Percentiles rank a stretch among this genome's conserved stretches.
Conservation (phyloP, 2,113 vertebrate genomes). For the Brachyhypopomus gauderio region DNA sequence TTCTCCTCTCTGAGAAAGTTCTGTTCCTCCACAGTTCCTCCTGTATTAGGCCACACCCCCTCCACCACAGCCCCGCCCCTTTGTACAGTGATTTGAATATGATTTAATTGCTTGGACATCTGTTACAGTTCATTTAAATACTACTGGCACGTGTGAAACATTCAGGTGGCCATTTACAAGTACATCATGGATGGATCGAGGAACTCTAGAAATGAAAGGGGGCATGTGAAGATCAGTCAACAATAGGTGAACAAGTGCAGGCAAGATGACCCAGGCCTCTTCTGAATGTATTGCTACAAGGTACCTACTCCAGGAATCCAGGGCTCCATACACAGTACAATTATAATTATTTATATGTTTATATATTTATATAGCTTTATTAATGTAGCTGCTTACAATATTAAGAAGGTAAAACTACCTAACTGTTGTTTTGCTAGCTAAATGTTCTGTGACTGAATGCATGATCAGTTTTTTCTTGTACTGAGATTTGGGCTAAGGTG, state of each 20-base stretch:
- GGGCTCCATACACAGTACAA: background rate
- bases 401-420: background rate
- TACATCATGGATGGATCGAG: slow-evolving; percentile 11
- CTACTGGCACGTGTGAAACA: background rate
- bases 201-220: slow-evolving; percentile 22
- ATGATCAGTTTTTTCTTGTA: too few species aligned
- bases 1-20: slow-evolving; percentile 26
- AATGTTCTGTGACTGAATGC: too few species aligned
- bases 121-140: slow-evolving; percentile 6
- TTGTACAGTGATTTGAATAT: slow-evolving; percentile 8
- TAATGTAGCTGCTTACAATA: background rate
- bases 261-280: slow-evolving; percentile 8
- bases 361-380: slow-evolving; percentile 3
- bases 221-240: slow-evolving; percentile 30
- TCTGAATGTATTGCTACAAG: slow-evolving; percentile 22
- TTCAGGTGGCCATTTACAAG: slow-evolving; percentile 6
- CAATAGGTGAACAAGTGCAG: slow-evolving; percentile 41
- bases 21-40: background rate
- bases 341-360: background rate
- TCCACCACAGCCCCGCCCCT: too few species aligned
- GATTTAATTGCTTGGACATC: slow-evolving; percentile 11
- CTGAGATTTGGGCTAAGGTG: too few species aligned
- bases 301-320: slow-evolving; percentile 13
- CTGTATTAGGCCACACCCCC: background rate
- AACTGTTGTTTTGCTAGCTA: background rate